Conservation (phyloP, 2,113 vertebrate species). For the Illadopsis cleaveri region DNA sequence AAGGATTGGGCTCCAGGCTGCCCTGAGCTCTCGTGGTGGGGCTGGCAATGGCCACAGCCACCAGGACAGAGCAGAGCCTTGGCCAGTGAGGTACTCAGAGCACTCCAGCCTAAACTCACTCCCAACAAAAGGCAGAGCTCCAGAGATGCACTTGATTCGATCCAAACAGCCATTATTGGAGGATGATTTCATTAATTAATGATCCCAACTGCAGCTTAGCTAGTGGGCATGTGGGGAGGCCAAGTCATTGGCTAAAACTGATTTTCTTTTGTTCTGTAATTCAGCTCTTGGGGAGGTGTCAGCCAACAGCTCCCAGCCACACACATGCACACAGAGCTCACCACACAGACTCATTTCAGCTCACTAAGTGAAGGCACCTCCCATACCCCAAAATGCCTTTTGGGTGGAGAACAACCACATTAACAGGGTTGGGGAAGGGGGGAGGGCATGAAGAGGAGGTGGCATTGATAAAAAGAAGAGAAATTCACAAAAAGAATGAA, state of each 20-base stretch:
- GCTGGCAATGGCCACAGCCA: background rate
- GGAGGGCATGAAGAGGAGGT: background rate
- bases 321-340: background rate
- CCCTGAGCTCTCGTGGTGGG: background rate
- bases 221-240: background rate
- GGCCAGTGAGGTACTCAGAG: background rate
- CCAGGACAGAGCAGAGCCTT: background rate
- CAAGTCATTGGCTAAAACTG: background rate
- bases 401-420: background rate
- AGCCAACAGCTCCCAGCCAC: background rate
- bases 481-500: background rate
- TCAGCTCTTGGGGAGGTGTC: background rate
- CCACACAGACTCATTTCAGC: background rate
- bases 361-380: background rate
- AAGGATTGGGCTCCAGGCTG: background rate
- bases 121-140: background rate
- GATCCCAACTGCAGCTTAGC: background rate
- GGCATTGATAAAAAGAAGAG: background rate
- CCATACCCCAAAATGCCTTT: background rate
- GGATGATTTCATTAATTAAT: constrained; percentile 37
- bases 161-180: background rate
- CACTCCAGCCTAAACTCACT: background rate
- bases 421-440: background rate
- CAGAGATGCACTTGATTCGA: background rate
- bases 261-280: background rate